Percentiles rank a stretch among this genome's conserved stretches.
Evolutionary conservation across 2,113 vertebrate species (phyloP).

Genomic region (Plotosus lineatus): DNA sequence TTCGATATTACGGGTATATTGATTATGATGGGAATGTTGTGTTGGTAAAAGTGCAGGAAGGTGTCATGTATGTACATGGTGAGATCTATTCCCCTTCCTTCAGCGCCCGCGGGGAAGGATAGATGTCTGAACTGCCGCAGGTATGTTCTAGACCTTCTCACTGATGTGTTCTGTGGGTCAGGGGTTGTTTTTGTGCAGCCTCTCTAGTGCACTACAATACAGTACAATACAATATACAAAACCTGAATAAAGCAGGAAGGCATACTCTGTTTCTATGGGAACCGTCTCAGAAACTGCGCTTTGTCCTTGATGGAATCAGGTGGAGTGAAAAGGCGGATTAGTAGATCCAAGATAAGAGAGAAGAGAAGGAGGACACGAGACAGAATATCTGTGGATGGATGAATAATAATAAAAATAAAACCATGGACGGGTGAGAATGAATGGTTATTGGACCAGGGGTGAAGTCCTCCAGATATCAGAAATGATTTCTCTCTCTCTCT

Average conservation of each 20-base stretch:
- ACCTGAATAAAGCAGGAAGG: conserved; percentile 50
- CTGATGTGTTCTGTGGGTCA: conserved; percentile 33
- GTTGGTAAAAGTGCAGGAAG: too few relatives aligned
- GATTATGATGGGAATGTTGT: too few relatives aligned
- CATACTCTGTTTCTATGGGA: conserved; percentile 62
- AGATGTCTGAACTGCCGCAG: conserved; percentile 16
- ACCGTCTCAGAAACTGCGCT: conserved; percentile 46
- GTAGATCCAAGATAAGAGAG: conserved; percentile 27
- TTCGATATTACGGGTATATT: too few relatives aligned
- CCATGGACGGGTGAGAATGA: neutral
- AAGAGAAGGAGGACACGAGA: neutral
- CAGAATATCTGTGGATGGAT: conserved; percentile 9
- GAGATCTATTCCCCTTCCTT: too few relatives aligned
- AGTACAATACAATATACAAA: conserved; percentile 48
- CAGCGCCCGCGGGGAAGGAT: too few relatives aligned
- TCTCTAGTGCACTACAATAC: neutral
- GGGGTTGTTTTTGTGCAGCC: conserved; percentile 31
- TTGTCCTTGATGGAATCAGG: conserved; percentile 59
- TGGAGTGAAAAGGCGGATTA: conserved; percentile 42
- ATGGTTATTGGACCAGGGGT: neutral
- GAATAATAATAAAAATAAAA: too few relatives aligned
- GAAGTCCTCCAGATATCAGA: neutral
- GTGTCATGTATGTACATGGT: too few relatives aligned
- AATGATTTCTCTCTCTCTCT: neutral
- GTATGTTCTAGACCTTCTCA: conserved; percentile 19